Evolutionary conservation across 1,140 invertebrate species (phyloP).

Genomic region (Dreissena polymorpha): DNA sequence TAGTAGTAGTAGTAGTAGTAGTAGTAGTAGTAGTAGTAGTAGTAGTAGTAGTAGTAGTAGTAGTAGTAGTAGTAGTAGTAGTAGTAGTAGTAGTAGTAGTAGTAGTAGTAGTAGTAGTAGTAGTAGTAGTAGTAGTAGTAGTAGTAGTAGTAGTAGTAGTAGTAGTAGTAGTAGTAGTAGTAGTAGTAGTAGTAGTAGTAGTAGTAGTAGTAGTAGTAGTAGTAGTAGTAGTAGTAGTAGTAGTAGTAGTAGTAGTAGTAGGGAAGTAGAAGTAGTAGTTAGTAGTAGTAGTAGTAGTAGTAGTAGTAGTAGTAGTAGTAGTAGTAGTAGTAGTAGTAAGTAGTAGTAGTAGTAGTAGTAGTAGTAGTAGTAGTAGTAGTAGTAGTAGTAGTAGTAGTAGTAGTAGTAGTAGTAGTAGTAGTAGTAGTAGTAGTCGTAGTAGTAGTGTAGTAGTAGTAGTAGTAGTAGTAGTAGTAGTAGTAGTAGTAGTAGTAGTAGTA

Average conservation of each 20-base stretch:
- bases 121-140: slow-evolving; percentile 8
- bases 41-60: slow-evolving; percentile 8
- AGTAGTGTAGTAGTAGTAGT: too few species aligned
- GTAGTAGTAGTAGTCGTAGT: too few species aligned
- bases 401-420: slow-evolving; percentile 1
- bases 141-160: slow-evolving; percentile 8
- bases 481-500: neutral
- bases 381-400: slow-evolving; percentile 8
- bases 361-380: slow-evolving; percentile 10
- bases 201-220: slow-evolving; percentile 5
- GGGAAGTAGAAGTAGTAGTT: too few species aligned
- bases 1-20: slow-evolving; percentile 1
- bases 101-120: slow-evolving; percentile 4
- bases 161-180: neutral
- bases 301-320: too few species aligned
- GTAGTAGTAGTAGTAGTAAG: too few species aligned
- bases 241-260: slow-evolving; percentile 8
- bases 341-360: slow-evolving; percentile 4
- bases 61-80: slow-evolving; percentile 1
- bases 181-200: neutral
- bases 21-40: slow-evolving; percentile 8
- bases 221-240: slow-evolving; percentile 8
- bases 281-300: slow-evolving; percentile 1
- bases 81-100: neutral
- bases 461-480: neutral